These are phyloP conservation scores for Andrena chrysosceles DNA, from an alignment of 2,888 invertebrate genomes.

Conservation along the genomic window DNA sequence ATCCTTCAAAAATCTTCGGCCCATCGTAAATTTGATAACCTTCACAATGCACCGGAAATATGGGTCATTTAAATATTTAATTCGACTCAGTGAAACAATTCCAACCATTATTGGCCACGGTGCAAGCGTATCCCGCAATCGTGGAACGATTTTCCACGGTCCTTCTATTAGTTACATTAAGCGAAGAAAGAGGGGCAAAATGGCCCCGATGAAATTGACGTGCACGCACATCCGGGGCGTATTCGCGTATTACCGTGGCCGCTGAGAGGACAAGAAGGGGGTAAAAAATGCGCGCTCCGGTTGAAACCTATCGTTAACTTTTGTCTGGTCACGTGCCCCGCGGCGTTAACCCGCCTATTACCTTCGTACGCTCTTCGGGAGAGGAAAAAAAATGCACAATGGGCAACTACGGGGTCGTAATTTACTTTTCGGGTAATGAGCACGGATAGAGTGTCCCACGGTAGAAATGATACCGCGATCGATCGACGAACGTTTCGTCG, in stretches of 20 bases:
- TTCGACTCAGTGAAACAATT: neutral
- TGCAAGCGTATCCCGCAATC: neutral
- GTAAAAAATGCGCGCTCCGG: constrained; percentile 48
- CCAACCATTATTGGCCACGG: neutral
- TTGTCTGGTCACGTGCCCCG: constrained; percentile 77
- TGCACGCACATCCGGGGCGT: constrained; percentile 69
- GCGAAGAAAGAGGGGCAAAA: constrained; percentile 27
- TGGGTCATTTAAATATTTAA: neutral
- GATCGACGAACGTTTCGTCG: neutral
- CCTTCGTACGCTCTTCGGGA: constrained; percentile 42
- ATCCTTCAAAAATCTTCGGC: too few relatives aligned
- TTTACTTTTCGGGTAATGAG: constrained; percentile 54
- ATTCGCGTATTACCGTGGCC: constrained; percentile 30
- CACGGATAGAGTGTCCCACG: constrained; percentile 35
- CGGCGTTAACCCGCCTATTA: constrained; percentile 76
- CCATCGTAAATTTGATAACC: too few relatives aligned
- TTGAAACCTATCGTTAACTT: constrained; percentile 79
- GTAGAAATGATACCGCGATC: constrained; percentile 13
- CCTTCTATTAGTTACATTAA: constrained; percentile 9
- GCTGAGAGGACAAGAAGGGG: constrained; percentile 60
- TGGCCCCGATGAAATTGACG: constrained; percentile 36
- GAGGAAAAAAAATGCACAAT: constrained; percentile 39
- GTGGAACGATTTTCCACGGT: constrained; percentile 16
- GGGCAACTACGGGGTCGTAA: constrained; percentile 38
- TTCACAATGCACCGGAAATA: neutral